phyloP scores from a whole-genome alignment of 2,797 vertebrate genomes.

The Melanitta fusca region DNA sequence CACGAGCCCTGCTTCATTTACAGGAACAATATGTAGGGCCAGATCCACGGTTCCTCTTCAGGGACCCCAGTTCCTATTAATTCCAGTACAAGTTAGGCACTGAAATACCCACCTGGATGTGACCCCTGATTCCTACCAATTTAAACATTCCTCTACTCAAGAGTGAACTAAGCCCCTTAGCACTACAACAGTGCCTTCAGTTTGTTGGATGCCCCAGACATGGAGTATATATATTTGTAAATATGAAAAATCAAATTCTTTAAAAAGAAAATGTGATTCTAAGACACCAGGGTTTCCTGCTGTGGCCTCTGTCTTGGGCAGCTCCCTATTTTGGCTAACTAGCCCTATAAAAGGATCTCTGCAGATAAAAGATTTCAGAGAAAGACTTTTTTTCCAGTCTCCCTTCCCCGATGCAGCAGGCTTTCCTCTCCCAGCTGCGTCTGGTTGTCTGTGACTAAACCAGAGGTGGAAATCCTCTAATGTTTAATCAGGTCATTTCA shows the following conservation, averaged over 20 bases:
- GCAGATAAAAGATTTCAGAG: not conserved
- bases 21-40: not conserved
- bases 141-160: conserved; percentile 18
- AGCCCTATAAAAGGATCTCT: not conserved
- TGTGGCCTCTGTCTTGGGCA: not conserved
- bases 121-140: conserved; percentile 35
- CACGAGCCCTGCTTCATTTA: not conserved
- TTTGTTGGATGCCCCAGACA: not conserved
- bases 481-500: not conserved
- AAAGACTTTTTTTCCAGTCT: not conserved
- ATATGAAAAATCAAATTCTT: not conserved
- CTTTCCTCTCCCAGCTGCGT: not conserved
- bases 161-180: not conserved
- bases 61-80: conserved; percentile 6
- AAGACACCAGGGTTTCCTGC: not conserved
- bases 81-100: not conserved
- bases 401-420: not conserved
- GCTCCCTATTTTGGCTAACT: not conserved
- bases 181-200: not conserved
- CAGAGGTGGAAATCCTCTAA: not conserved
- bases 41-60: not conserved
- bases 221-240: not conserved
- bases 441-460: not conserved
- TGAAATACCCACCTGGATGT: conserved; percentile 35
- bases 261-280: not conserved